Evolutionary conservation across 2,888 invertebrate species (phyloP).

Genomic region (Deilephila elpenor): DNA sequence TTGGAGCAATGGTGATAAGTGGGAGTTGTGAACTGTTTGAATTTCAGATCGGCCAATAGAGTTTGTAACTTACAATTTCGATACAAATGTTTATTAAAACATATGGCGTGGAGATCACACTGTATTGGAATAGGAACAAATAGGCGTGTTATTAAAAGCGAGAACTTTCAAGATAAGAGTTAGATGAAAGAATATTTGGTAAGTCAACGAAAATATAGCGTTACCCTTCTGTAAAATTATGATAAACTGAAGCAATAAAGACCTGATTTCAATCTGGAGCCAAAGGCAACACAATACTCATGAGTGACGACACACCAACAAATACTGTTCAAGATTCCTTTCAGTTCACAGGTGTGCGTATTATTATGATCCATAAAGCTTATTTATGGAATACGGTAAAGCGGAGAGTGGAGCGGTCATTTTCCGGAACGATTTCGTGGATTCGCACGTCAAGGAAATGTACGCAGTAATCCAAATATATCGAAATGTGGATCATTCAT

Average conservation of each 20-base stretch:
- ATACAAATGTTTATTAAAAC: no score
- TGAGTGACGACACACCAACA: slow-evolving; percentile 1
- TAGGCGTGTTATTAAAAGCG: no score
- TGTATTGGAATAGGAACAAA: no score
- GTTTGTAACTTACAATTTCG: no score
- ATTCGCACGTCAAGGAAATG: slow-evolving; percentile 14
- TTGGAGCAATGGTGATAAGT: neutral
- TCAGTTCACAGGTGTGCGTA: neutral
- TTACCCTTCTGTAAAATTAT: no score
- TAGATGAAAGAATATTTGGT: neutral
- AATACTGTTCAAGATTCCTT: neutral
- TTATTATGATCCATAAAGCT: slow-evolving; percentile 20
- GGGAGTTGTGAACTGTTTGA: no score
- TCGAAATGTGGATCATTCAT: neutral
- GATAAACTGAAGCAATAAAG: neutral
- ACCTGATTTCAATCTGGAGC: neutral
- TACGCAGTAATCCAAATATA: slow-evolving; percentile 5
- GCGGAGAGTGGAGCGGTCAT: slow-evolving; percentile 3
- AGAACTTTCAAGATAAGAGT: neutral
- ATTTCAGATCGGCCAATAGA: no score
- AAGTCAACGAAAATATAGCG: no score
- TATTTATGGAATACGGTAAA: slow-evolving; percentile 5
- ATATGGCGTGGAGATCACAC: no score
- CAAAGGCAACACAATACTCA: neutral
- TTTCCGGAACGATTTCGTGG: slow-evolving; percentile 4